Conservation (phyloP, 2,888 invertebrate species). For the Eristalinus sepulchralis region DNA sequence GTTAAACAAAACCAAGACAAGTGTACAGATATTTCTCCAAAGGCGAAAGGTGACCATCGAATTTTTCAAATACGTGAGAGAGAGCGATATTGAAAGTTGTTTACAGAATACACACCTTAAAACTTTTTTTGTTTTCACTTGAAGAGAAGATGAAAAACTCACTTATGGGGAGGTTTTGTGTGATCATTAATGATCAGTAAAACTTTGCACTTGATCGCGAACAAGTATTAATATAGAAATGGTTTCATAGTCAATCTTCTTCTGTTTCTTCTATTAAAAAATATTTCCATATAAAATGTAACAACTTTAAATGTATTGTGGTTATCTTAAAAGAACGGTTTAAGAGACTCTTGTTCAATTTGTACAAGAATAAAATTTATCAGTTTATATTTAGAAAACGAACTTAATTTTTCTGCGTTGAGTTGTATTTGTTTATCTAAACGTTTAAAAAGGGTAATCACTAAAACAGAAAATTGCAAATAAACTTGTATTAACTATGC, state of each 20-base stretch:
- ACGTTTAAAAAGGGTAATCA: not conserved
- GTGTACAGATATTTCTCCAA: conserved; percentile 17
- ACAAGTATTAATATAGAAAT: conserved; percentile 10
- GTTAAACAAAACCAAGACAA: not conserved
- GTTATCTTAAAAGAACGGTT: too few relatives aligned
- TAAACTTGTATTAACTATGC: too few relatives aligned
- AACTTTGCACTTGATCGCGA: conserved; percentile 45
- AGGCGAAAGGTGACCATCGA: conserved; percentile 21
- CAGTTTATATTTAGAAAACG: too few relatives aligned
- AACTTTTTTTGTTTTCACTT: conserved; percentile 19
- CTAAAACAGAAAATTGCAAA: too few relatives aligned
- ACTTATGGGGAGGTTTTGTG: conserved; percentile 5
- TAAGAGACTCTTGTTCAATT: too few relatives aligned
- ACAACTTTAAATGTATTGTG: too few relatives aligned
- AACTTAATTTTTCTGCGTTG: not conserved
- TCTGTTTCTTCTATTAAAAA: not conserved
- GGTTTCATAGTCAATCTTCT: not conserved
- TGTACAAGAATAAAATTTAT: too few relatives aligned
- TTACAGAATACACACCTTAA: conserved; percentile 33
- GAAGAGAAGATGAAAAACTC: not conserved
- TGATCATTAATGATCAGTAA: conserved; percentile 42
- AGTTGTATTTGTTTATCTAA: not conserved
- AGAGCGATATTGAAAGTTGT: conserved; percentile 43
- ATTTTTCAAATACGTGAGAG: conserved; percentile 12
- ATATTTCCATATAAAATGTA: not conserved